These are phyloP conservation scores for Fulica atra DNA, from an alignment of 2,113 vertebrate species.

Conservation along the genomic window DNA sequence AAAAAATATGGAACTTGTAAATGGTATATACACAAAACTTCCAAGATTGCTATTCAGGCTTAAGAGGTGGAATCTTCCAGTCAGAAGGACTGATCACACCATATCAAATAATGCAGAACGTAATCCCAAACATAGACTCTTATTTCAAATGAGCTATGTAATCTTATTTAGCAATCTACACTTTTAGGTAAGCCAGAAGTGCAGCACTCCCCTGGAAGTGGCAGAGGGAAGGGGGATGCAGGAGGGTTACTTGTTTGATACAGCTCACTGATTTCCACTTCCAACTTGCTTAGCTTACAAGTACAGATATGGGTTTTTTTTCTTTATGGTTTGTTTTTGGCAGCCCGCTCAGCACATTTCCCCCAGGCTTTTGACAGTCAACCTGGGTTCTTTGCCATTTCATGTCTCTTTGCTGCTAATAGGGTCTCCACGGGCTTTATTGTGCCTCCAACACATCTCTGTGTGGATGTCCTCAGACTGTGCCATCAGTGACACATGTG, in stretches of 20 bases:
- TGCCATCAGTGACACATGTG: background rate
- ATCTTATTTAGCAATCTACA: background rate
- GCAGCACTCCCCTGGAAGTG: background rate
- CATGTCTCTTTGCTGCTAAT: background rate
- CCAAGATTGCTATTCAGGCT: background rate
- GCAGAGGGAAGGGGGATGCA: background rate
- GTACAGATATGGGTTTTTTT: background rate
- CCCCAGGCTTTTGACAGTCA: background rate
- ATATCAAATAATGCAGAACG: fast-evolving
- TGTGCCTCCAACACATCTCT: background rate
- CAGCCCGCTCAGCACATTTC: background rate
- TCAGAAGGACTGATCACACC: background rate
- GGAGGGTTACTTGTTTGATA: background rate
- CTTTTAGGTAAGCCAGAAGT: background rate
- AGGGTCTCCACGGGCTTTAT: background rate
- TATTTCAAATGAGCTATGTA: background rate
- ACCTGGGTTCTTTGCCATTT: background rate
- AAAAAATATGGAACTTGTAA: background rate
- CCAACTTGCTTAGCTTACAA: background rate
- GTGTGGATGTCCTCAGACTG: background rate
- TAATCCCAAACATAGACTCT: background rate
- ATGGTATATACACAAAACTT: background rate
- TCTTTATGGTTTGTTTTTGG: background rate
- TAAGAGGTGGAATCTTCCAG: background rate
- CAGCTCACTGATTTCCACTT: background rate